Evolutionary conservation across 2,888 invertebrate genomes (phyloP), one percentile per base, ranked within the genome.

Genomic region (Copidosoma aretas): DNA sequence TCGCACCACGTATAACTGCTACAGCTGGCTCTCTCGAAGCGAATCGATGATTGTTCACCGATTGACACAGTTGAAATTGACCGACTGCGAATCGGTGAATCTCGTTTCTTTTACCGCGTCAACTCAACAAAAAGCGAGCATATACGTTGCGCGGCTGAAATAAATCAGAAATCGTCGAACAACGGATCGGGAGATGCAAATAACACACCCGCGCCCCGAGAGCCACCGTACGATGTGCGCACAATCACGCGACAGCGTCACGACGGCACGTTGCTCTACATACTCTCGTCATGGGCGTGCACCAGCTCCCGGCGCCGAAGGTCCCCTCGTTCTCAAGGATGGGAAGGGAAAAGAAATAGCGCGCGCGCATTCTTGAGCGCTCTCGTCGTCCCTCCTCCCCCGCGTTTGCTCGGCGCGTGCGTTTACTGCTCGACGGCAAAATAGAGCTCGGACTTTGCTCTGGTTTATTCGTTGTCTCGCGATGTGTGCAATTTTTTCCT

Each of bases 251-350:
- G 32, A 8, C 32, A 8, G 32, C 32, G 73, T 15, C 73, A 64
- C 60, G 65, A 67, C 54, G 64, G 53, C 12, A 10, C 19, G 39
- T 22, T 60, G 59, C 53, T 24, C 53, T 46, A 46, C 21, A 53
- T 67, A 65, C 62, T 68, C 73, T 73, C 77, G 67, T 3, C 32
- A 3, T 32, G 32, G 32, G 32, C 8, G 32, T 32, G 32, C 32
- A 8, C 32, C 32, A n/a, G n/a, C n/a, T n/a, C n/a, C n/a, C n/a
- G n/a, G 15, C 3, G 12, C 43, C 1, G 43, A 46, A 79, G 81
- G 80, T 79, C 75, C 75, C 58, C 70, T 67, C 71, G 75, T 74
- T 74, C 73, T 78, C 79, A 80, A 81, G 81, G 80, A 80, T 79
- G 72, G 25, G 17, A 19, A 14, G 57, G n/a, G 32, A 58, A 17